Evolutionary conservation across 2,797 vertebrate species (phyloP).

Genomic region (Astyanax mexicanus): DNA sequence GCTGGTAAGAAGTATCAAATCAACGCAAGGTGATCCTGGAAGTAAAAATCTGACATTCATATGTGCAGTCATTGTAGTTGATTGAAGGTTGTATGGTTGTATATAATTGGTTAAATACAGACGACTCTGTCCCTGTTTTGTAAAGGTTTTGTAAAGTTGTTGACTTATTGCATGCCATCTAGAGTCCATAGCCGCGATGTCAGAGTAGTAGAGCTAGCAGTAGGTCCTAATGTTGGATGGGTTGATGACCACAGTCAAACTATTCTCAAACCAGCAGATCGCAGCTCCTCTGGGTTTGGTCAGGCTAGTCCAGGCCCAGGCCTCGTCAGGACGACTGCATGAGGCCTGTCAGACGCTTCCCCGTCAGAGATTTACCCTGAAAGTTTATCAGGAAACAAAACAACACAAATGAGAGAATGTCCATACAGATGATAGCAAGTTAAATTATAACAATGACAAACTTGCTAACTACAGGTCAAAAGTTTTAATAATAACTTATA

Average conservation of each 20-base stretch:
- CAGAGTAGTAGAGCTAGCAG: slow-evolving; percentile 37
- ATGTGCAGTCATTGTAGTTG: slow-evolving; percentile 48
- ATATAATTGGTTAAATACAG: slow-evolving; percentile 41
- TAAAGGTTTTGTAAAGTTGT: slow-evolving; percentile 24
- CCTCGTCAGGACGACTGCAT: slow-evolving; percentile 97
- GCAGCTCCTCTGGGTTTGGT: slow-evolving; percentile 57
- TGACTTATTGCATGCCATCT: slow-evolving; percentile 63
- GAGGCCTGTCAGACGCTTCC: slow-evolving; percentile 96
- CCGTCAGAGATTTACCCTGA: slow-evolving; percentile 95
- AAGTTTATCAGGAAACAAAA: neutral
- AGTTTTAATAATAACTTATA: neutral
- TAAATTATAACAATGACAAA: neutral
- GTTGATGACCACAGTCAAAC: slow-evolving; percentile 50
- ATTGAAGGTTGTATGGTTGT: slow-evolving; percentile 28
- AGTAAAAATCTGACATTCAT: slow-evolving; percentile 47
- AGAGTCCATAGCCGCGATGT: slow-evolving; percentile 46
- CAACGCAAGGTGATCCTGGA: slow-evolving; percentile 30
- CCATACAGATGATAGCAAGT: neutral
- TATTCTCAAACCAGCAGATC: slow-evolving; percentile 47
- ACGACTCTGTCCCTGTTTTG: slow-evolving; percentile 31
- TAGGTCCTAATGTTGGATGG: slow-evolving; percentile 46
- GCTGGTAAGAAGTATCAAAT: slow-evolving; percentile 42
- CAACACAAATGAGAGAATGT: neutral
- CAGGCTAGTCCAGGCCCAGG: slow-evolving; percentile 58
- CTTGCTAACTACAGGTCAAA: neutral